Evolutionary conservation across 2,113 vertebrate genomes (phyloP), one percentile per base, ranked within the genome.

Genomic region (Sturnus vulgaris): DNA sequence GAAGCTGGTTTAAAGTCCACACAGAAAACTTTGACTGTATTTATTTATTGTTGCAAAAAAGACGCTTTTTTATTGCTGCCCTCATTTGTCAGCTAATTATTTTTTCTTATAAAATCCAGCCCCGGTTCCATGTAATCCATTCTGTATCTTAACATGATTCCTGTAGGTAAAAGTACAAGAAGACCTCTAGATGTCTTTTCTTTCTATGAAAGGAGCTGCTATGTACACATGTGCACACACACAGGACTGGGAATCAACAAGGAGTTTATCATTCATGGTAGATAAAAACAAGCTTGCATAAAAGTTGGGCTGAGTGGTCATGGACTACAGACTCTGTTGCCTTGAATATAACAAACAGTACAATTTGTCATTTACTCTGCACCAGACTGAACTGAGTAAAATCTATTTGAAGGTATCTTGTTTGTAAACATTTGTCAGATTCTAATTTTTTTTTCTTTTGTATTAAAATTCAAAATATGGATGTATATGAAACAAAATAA

Each of bases 341-440:
- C 98, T 98, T 97, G 98, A 97, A 78, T 97, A 95, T 93, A 97
- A 97, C 97, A 98, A 97, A 97, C 97, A 98, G 93, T 97, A 97
- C 96, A 97, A 70, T 96, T 97, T 97, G 97, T 98, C 98, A 97
- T 97, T 98, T 97, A 97, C 97, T 98, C 98, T 95, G 98, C 98
- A 98, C 98, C 98, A 98, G 98, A 98, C 98, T 97, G 96, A 98
- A 98, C 98, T 93, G 98, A 98, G 98, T 97, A 96, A 97, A 98
- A 98, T 98, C 98, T 98, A 98, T 99, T 98, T 98, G 98, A 99
- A 99, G 98, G 98, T 99, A 98, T 99, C 98, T 98, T 98, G 98
- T 99, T 99, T 99, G 99, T 99, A 99, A 99, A 99, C 98, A 98
- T 98, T 98, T 98, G 98, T 98, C 98, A 98, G 97, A 98, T 98